Evolutionary conservation across 2,113 vertebrate genomes (phyloP).

Genomic region (Solea solea): DNA sequence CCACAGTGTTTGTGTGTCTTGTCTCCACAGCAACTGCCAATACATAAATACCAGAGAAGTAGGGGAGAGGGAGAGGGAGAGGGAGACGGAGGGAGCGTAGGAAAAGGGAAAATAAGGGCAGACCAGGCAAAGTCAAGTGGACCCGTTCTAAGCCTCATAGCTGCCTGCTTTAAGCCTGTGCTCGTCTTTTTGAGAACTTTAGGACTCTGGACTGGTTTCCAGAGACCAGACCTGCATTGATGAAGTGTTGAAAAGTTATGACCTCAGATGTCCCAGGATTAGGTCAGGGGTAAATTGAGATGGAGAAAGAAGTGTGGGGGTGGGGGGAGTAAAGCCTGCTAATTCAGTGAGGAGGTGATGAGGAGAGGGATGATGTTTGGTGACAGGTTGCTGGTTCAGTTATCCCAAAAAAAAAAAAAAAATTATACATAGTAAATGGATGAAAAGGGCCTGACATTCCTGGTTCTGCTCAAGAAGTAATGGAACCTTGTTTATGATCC

Average conservation of each 20-base stretch:
- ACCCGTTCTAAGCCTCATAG: conserved; percentile 56
- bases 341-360: conserved; percentile 42
- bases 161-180: conserved; percentile 37
- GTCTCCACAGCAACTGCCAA: conserved; percentile 80
- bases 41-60: conserved; percentile 82
- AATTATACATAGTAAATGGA: too few relatives aligned
- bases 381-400: conserved; percentile 16
- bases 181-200: conserved; percentile 49
- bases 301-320: background rate
- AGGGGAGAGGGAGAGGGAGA: conserved; percentile 25
- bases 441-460: too few relatives aligned
- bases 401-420: background rate
- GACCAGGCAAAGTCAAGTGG: conserved; percentile 68
- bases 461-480: background rate
- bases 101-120: conserved; percentile 66
- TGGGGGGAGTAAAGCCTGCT: background rate
- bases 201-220: conserved; percentile 51
- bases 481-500: background rate
- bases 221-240: conserved; percentile 35
- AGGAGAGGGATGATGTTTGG: conserved; percentile 24
- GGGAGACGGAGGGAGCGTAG: conserved; percentile 11
- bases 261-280: conserved; percentile 58
- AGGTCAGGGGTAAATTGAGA: conserved; percentile 14
- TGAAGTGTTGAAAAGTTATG: conserved; percentile 52
- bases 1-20: conserved; percentile 85